Base-by-base conservation (phyloP, 1,140 invertebrate species). In the Cherax quadricarinatus region DNA sequence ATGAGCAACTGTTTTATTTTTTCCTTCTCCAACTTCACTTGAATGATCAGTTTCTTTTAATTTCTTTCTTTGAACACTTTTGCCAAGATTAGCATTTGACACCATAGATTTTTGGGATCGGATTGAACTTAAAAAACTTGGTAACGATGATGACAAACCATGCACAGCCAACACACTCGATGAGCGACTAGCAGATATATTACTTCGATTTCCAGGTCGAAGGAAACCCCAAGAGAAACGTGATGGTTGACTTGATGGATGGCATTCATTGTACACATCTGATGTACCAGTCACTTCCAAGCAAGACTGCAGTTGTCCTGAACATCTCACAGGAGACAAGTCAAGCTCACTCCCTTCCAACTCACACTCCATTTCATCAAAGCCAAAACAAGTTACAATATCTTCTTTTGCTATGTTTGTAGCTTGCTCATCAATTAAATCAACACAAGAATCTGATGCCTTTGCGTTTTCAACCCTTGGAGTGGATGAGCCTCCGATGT, bases 331-430 rank as follows among this genome's bases (percentile, higher is more conserved):
- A 7, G 88, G 88, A 53, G 88, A 90, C 70, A 90, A 78, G 57
- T 84, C 85, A 18, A 90, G 53, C 4, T 41, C 66, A 53, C 51
- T 57, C 18, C 85, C 82, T 53, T 82, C 88, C 18, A 51, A 10
- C 66, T 90, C 88, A 48, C 10, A 7, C 81, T 90, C 88, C 9
- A 4, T 21, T 5, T 90, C 82, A 75, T 83, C 80, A 84, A 90
- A 90, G 41, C 88, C 88, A 90, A 90, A 90, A 57, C 88, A 90
- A 1, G 57, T 24, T 41, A 62, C 81, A 78, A 90, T 84, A 41
- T 84, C 82, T 12, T 83, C 88, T 41, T 73, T 78, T 18, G 57
- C 48, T 57, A 21, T 78, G 51, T 9, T 57, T 82, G 88, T 48
- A 48, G n/a, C n/a, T 62, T 80, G n/a, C 30, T 73, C 30, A 21